Evolutionary conservation across 2,797 vertebrate genomes (phyloP).

Genomic region (Pelochelys cantorii): DNA sequence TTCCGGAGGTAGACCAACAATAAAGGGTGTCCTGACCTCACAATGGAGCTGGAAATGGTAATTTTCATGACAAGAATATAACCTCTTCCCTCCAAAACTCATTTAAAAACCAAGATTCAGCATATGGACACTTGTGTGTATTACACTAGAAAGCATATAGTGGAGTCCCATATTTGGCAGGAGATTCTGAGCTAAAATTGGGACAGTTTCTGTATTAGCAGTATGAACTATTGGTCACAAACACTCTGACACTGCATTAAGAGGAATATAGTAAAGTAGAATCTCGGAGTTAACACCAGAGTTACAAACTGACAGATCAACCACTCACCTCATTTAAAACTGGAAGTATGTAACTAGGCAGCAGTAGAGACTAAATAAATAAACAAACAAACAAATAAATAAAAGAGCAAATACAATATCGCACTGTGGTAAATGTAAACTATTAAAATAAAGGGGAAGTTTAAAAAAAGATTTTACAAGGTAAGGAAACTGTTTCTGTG

Average conservation of each 20-base stretch:
- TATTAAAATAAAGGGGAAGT: too few species aligned
- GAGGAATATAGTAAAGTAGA: not conserved
- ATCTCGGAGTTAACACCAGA: not conserved
- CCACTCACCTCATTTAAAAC: too few species aligned
- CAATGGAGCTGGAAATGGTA: not conserved
- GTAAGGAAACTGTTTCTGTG: too few species aligned
- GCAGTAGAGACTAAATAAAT: too few species aligned
- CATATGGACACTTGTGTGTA: conserved; percentile 14
- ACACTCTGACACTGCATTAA: conserved; percentile 38
- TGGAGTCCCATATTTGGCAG: not conserved
- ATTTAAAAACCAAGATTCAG: not conserved
- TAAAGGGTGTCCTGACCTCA: not conserved
- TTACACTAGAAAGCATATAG: not conserved
- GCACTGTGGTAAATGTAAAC: too few species aligned
- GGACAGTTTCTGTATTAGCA: conserved; percentile 52
- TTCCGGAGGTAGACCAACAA: not conserved
- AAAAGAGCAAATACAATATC: too few species aligned
- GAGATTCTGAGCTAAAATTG: not conserved
- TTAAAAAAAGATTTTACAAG: too few species aligned
- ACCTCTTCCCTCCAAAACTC: not conserved
- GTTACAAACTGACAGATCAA: too few species aligned
- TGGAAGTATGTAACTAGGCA: too few species aligned
- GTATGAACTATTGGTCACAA: not conserved
- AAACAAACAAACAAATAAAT: too few species aligned
- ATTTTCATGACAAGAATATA: not conserved